Evolutionary conservation across 2,888 invertebrate species (phyloP), one percentile per base, ranked within the genome.

Genomic region (Blera fallax): DNA sequence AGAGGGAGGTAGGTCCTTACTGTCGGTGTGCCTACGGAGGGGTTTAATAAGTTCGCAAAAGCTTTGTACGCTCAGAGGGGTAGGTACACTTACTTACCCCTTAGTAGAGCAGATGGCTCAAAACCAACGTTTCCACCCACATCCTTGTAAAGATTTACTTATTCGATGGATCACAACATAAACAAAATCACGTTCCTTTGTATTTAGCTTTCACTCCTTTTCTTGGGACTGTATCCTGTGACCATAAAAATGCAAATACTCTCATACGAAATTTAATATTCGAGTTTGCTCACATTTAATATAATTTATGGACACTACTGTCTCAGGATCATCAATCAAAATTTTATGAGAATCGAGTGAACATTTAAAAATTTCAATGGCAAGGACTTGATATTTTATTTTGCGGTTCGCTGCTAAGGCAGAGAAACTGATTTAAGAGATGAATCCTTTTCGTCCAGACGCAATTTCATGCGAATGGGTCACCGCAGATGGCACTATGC

Each of bases 341-440:
- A 67, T 77, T 77, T 77, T 48, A 64, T 64, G 62, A 14, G 43
- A 54, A 60, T 50, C 32, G 64, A 54, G 32, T 34, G 43, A 76
- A 54, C 7, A 21, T 34, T 54, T n/a, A n/a, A 72, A 24, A 52
- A 73, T 60, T 54, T 29, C 24, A 64, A 21, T 16, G 10, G 27
- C 21, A 24, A 27, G 11, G 37, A 1, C 7, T 14, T 27, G 10
- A 34, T 10, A 32, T 54, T 48, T 48, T n/a, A n/a, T 14, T 58
- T 77, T 72, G 48, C 6, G 29, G 40, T 27, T 34, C 11, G 21
- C 21, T 45, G 21, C 50, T 48, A 24, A 29, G 32, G 43, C 18
- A 62, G 29, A 76, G 64, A 74, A 11, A 69, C 64, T 81, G 81
- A 81, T 81, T 81, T 81, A 81, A 64, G 74, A 62, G 69, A 40